phyloP scores from a whole-genome alignment of 2,888 invertebrate species.

The Torymus auratus region DNA sequence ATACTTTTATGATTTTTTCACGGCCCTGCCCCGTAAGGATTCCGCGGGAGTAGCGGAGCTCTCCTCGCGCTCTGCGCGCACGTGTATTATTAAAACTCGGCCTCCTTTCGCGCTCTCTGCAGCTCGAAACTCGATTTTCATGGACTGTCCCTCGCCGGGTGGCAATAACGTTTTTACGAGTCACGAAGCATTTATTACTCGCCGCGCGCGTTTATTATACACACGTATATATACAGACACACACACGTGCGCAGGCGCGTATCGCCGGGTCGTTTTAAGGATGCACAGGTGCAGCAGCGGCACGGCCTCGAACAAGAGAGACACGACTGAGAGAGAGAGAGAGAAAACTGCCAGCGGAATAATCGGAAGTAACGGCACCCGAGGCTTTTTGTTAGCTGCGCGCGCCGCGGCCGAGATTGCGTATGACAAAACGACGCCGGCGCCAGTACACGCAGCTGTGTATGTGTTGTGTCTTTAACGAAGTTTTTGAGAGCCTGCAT shows the following conservation, averaged over 20 bases:
- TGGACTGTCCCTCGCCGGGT: slow-evolving; percentile 63
- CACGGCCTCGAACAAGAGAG: slow-evolving; percentile 4
- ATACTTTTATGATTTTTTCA: slow-evolving; percentile 55
- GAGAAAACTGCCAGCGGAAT: slow-evolving; percentile 29
- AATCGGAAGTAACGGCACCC: slow-evolving; percentile 57
- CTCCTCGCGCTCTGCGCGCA: not conserved
- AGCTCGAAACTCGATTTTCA: slow-evolving; percentile 58
- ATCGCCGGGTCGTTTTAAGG: slow-evolving; percentile 61
- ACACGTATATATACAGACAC: slow-evolving; percentile 42
- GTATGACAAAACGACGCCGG: slow-evolving; percentile 53
- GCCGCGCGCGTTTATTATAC: slow-evolving; percentile 66
- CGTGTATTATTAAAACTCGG: slow-evolving; percentile 58
- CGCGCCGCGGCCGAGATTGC: slow-evolving; percentile 16
- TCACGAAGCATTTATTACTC: slow-evolving; percentile 73
- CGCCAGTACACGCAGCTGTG: slow-evolving; percentile 32
- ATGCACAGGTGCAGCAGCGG: slow-evolving; percentile 61
- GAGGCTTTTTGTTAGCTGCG: slow-evolving; percentile 19
- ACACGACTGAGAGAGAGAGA: slow-evolving; percentile 3
- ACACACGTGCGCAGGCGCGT: slow-evolving; percentile 45
- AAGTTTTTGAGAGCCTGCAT: slow-evolving; percentile 21
- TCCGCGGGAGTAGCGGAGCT: slow-evolving; percentile 14
- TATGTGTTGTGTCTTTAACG: slow-evolving; percentile 33
- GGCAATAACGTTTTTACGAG: slow-evolving; percentile 73
- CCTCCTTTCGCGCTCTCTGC: slow-evolving; percentile 53
- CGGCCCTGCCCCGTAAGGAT: slow-evolving; percentile 39